A percentile compares a stretch with the other conserved stretches of the same genome.
phyloP scores from a whole-genome alignment of 2,797 vertebrate species.

The Clarias fuscus region DNA sequence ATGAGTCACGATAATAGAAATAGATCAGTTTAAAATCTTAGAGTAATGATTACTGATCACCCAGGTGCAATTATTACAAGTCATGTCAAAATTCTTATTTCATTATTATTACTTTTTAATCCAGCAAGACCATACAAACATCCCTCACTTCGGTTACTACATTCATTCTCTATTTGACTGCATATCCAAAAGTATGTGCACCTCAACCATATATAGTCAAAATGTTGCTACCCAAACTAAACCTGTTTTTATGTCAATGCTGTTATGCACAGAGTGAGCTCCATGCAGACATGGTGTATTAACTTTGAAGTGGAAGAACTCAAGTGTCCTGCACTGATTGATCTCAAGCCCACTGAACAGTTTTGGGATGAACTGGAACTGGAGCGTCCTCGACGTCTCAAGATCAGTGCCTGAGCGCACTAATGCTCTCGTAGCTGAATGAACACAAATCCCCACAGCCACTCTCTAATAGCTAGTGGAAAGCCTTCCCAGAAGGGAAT shows the following conservation, averaged over 20 bases:
- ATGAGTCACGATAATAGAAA: not conserved
- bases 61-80: not conserved
- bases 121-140: not conserved
- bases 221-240: not conserved
- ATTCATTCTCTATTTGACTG: not conserved
- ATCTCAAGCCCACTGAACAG: not conserved
- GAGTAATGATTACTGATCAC: not conserved
- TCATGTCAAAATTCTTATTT: not conserved
- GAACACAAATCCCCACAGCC: not conserved
- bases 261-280: not conserved
- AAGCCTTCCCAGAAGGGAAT: not conserved
- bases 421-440: not conserved
- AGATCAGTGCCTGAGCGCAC: not conserved
- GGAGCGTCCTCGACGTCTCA: not conserved
- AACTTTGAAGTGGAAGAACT: not conserved
- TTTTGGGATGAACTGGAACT: not conserved
- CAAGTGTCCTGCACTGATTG: not conserved
- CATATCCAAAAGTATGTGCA: not conserved
- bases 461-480: not conserved
- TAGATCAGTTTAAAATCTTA: not conserved
- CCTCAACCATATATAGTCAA: not conserved
- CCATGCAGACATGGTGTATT: not conserved
- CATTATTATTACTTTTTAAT: not conserved
- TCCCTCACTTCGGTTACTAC: not conserved
- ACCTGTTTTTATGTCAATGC: too few relatives aligned